Base-by-base conservation (phyloP, 2,113 vertebrate genomes). In the Hipposideros armiger region DNA sequence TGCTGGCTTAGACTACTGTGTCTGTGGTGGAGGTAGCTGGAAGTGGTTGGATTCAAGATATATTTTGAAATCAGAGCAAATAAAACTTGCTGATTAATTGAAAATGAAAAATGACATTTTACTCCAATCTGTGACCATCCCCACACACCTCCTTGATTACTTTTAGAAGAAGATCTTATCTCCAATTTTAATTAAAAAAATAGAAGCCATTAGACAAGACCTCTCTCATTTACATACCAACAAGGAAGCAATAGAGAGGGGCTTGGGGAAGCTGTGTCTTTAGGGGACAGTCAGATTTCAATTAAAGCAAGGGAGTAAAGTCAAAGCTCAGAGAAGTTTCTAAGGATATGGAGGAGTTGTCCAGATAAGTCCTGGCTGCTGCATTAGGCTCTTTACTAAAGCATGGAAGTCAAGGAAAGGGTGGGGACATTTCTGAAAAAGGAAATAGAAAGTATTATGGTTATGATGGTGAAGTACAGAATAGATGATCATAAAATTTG, bases 41-140 rank as follows among this genome's bases (percentile, higher is more conserved):
- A 89, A 94, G 17, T 11, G 2, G 9, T 64, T 70, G 47, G 56
- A 66, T 81, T 86, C 24, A 47, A 93, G 73, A 91, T 52, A 70
- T 56, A 89, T 88, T 84, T 87, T 91, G 32, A 95, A 96, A 69
- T 92, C 36, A 86, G 28, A 94, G 22, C 50, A 66, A 60, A 56
- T 69, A 78, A 17, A n/a, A 45, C 32, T 64, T 92, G 17, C 7
- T 66, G 52, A 82, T 90, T 8, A 81, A 32, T 54, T 82, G 82
- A 40, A 89, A 87, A 74, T 73, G 5, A 52, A 70, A 7, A 54
- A 50, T 72, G 64, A 56, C 11, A 69, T 50, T 86, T 87, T 76
- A 36, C 11, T 84, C 42, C 47, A 58, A 32, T 89, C 22, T 85
- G 17, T 42, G 17, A 88, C 15, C 36, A 36, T 32, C 45, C 16